Evolutionary conservation across 2,113 vertebrate genomes (phyloP).

Genomic region (Drymodes brunneopygia): DNA sequence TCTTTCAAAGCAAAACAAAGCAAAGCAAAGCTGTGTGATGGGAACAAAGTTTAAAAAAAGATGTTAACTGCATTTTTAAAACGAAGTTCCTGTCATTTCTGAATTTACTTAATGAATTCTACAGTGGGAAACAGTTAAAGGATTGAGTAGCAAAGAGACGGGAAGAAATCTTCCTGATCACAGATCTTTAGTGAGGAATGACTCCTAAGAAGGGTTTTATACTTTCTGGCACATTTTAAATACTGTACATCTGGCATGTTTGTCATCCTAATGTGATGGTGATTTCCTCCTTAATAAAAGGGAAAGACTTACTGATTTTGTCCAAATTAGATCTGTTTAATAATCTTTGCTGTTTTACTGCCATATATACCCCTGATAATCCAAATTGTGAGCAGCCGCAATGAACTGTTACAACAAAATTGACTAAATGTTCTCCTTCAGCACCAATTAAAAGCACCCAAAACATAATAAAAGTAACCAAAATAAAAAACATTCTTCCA

Average conservation of each 20-base stretch:
- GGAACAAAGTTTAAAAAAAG: not conserved
- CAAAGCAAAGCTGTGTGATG: not conserved
- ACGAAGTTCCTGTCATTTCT: not conserved
- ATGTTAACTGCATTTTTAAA: not conserved
- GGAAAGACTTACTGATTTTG: not conserved
- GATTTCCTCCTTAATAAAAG: not conserved
- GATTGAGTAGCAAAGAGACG: not conserved
- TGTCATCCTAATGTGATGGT: not conserved
- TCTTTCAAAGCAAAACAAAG: not conserved
- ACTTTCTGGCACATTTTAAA: not conserved
- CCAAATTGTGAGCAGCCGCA: not conserved
- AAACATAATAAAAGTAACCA: not conserved
- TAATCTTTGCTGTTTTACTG: not conserved
- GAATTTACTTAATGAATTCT: not conserved
- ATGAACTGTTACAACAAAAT: not conserved
- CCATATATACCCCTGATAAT: not conserved
- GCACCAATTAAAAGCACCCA: not conserved
- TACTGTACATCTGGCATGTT: not conserved
- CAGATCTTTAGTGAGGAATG: not conserved
- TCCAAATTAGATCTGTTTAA: not conserved
- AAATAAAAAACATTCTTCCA: not conserved
- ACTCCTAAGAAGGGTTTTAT: not conserved
- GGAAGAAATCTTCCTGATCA: not conserved
- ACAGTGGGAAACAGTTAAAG: not conserved
- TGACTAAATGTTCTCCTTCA: not conserved